Conservation (phyloP, 2,113 vertebrate genomes). For the Pedionomus torquatus region DNA sequence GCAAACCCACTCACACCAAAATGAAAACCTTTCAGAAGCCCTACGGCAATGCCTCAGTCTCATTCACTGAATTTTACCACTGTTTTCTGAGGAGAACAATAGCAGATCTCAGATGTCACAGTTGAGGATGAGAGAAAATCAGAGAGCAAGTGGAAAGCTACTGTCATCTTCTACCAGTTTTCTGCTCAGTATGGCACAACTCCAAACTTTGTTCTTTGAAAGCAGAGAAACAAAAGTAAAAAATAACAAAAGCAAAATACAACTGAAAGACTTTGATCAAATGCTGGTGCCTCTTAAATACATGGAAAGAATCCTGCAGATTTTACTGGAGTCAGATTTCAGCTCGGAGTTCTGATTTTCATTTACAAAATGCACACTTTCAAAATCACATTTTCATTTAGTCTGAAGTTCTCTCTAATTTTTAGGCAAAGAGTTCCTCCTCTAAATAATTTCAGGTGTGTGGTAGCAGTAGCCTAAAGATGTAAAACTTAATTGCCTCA, state of each 20-base stretch:
- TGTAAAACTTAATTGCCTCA: slow-evolving; percentile 8
- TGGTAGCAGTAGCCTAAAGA: not conserved
- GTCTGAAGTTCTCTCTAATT: not conserved
- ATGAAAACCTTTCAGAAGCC: not conserved
- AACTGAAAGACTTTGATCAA: not conserved
- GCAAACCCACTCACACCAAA: not conserved
- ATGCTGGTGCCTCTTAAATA: not conserved
- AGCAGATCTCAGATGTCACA: not conserved
- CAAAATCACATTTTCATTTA: not conserved
- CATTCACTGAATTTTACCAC: not conserved
- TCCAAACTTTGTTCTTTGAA: not conserved
- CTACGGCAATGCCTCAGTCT: not conserved
- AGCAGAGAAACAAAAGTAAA: not conserved
- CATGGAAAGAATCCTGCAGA: not conserved
- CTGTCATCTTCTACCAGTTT: not conserved
- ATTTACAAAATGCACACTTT: not conserved
- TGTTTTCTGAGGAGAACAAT: not conserved
- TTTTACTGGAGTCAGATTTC: not conserved
- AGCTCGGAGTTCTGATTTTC: not conserved
- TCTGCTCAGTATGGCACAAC: not conserved
- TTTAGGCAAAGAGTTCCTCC: not conserved
- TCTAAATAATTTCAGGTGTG: not conserved
- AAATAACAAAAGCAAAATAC: not conserved
- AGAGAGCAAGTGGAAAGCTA: not conserved
- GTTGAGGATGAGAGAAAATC: not conserved